Percentiles rank a stretch among this genome's conserved stretches.
Conservation (phyloP, 2,888 invertebrate genomes). For the Melanophora roralis region DNA sequence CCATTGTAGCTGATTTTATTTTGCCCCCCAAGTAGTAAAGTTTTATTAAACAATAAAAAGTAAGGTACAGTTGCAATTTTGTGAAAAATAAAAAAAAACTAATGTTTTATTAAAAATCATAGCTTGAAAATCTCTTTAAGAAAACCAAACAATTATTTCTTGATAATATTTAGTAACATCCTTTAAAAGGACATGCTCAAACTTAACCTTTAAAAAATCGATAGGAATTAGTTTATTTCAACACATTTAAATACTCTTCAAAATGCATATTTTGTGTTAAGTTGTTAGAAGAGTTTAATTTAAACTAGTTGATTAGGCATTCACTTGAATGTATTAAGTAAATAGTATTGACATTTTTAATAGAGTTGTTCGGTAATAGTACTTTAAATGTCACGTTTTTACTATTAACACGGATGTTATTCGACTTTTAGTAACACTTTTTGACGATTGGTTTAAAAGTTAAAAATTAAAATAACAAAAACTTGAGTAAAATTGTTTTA, state of each 20-base stretch:
- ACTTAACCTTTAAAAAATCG: no score
- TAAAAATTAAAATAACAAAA: background rate
- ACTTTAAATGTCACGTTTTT: constrained; percentile 25
- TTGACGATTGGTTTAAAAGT: background rate
- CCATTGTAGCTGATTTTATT: constrained; percentile 41
- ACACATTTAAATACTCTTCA: background rate
- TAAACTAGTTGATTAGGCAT: no score
- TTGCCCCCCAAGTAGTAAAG: background rate
- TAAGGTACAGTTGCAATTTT: background rate
- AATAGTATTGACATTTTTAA: background rate
- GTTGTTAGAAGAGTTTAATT: no score
- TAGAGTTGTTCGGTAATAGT: background rate
- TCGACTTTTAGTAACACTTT: background rate
- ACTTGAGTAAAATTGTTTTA: background rate
- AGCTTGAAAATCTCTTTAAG: no score
- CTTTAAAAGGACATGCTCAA: no score
- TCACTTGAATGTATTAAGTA: background rate
- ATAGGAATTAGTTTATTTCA: no score
- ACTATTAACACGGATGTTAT: constrained; percentile 33
- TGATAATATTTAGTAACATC: no score
- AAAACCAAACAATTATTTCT: no score
- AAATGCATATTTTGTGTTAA: background rate
- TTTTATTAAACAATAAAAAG: background rate
- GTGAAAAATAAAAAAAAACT: background rate
- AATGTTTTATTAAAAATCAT: no score